phyloP scores from a whole-genome alignment of 2,797 vertebrate species.

The Platalea minor region DNA sequence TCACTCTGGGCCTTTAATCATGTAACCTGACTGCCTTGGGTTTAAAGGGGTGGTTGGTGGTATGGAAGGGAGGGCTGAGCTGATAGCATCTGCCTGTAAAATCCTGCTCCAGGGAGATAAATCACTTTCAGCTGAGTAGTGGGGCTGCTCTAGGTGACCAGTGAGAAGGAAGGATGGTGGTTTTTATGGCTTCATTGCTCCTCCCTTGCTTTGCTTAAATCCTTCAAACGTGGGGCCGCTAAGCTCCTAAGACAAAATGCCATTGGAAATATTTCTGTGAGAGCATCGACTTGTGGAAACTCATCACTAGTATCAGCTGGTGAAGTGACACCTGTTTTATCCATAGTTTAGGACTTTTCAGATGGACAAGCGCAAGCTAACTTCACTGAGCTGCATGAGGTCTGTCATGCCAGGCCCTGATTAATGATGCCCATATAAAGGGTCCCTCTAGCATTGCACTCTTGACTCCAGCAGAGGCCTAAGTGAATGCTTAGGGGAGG shows the following conservation, averaged over 20 bases:
- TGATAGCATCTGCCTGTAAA: neutral
- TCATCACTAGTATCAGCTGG: accelerated
- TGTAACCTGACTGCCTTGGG: neutral
- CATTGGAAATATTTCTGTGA: neutral
- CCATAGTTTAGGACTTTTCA: neutral
- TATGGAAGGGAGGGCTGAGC: neutral
- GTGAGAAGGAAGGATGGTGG: neutral
- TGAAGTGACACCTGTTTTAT: neutral
- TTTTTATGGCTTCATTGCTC: neutral
- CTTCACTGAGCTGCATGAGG: neutral
- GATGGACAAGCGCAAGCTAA: neutral
- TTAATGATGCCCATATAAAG: neutral
- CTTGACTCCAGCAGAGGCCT: neutral
- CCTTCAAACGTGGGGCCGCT: accelerated
- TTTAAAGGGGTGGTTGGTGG: accelerated
- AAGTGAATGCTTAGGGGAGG: neutral
- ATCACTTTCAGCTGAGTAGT: neutral
- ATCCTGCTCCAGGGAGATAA: accelerated
- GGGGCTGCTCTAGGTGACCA: neutral
- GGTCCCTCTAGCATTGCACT: neutral
- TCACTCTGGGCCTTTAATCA: accelerated
- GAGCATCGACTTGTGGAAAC: neutral
- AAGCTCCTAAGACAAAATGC: neutral
- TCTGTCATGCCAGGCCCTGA: neutral
- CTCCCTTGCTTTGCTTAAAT: neutral